Evolutionary conservation across 2,888 invertebrate genomes (phyloP).

Genomic region (Hymenopus coronatus): DNA sequence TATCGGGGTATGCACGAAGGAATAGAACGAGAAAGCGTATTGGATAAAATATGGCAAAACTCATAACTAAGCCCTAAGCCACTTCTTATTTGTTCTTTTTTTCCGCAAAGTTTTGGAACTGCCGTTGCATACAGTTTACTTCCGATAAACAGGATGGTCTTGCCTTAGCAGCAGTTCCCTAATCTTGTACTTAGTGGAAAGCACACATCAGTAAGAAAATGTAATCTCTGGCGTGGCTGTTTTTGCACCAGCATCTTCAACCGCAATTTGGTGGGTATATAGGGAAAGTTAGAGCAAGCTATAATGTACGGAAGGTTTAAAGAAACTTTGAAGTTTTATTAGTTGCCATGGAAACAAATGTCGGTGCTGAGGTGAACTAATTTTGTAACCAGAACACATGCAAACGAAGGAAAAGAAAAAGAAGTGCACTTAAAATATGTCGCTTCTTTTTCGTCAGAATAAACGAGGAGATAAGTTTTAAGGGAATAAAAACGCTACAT

Average conservation of each 20-base stretch:
- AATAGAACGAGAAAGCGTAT: too few relatives aligned
- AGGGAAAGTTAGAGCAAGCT: not conserved
- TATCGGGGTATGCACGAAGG: too few relatives aligned
- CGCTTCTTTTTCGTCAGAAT: not conserved
- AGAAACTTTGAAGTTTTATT: not conserved
- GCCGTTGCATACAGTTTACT: too few relatives aligned
- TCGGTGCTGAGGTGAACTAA: not conserved
- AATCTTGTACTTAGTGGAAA: not conserved
- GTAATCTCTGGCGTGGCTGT: not conserved
- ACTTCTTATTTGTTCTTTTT: too few relatives aligned
- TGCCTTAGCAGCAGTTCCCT: not conserved
- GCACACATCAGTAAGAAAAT: not conserved
- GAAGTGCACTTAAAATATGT: not conserved
- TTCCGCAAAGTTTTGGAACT: too few relatives aligned
- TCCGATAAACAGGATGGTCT: not conserved
- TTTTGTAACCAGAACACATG: not conserved
- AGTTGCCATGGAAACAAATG: not conserved
- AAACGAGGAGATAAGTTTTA: not conserved
- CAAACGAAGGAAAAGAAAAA: not conserved
- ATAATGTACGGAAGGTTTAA: not conserved
- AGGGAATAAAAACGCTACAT: conserved; percentile 4
- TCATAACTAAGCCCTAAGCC: too few relatives aligned
- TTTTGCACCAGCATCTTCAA: too few relatives aligned
- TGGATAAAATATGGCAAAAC: too few relatives aligned
- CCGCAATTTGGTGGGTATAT: not conserved